These are phyloP conservation scores for Brachynemurus nebulosus DNA, from an alignment of 2,888 invertebrate species.

Conservation along the genomic window DNA sequence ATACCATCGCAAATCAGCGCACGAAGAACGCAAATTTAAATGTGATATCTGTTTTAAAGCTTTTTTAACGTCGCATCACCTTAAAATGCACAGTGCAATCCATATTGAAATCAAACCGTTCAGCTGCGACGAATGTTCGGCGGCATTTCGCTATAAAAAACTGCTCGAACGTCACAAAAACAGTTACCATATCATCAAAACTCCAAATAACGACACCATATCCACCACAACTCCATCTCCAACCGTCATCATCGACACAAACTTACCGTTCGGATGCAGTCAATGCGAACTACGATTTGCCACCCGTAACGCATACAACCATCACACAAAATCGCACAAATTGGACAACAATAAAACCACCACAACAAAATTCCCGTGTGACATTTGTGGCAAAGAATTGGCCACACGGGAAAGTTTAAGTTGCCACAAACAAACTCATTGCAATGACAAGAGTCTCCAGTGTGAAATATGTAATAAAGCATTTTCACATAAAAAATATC, in stretches of 20 bases:
- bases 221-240: neutral
- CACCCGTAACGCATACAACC: conserved; percentile 29
- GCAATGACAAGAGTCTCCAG: conserved; percentile 14
- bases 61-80: conserved; percentile 32
- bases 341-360: conserved; percentile 3
- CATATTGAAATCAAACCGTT: conserved; percentile 8
- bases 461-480: conserved; percentile 18
- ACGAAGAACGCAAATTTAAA: conserved; percentile 26
- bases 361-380: conserved; percentile 6
- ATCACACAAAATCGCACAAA: conserved; percentile 18
- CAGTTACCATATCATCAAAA: conserved; percentile 26
- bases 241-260: neutral
- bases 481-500: conserved; percentile 12
- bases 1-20: conserved; percentile 13
- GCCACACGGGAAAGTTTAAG: conserved; percentile 33
- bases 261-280: conserved; percentile 26
- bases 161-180: conserved; percentile 29
- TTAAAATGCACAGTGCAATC: conserved; percentile 20
- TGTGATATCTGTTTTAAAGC: conserved; percentile 36
- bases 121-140: conserved; percentile 28
- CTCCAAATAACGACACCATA: conserved; percentile 13
- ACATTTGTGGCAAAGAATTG: conserved; percentile 32
- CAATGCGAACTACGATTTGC: conserved; percentile 30
- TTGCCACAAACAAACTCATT: conserved; percentile 33
- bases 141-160: conserved; percentile 29